These are phyloP conservation scores for Ramphastos sulfuratus DNA, from an alignment of 2,113 vertebrate genomes.

Conservation along the genomic window DNA sequence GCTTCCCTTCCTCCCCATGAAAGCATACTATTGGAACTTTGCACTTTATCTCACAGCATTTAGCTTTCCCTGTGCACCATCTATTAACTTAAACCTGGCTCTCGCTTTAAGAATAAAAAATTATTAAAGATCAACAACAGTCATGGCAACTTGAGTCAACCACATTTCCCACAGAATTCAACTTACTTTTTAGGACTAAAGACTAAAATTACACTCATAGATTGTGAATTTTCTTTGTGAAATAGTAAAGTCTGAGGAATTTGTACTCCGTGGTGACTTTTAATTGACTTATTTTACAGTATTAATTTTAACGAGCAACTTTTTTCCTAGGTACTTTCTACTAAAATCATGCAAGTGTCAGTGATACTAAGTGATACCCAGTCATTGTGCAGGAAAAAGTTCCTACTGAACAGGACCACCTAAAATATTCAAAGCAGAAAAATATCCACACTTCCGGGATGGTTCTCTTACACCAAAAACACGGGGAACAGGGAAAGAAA, in stretches of 20 bases:
- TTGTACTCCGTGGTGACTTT: not conserved
- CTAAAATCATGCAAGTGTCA: not conserved
- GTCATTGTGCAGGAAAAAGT: not conserved
- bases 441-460: not conserved
- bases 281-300: not conserved
- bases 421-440: not conserved
- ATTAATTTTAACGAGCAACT: not conserved
- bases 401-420: not conserved
- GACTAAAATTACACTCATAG: not conserved
- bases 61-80: not conserved
- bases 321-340: not conserved
- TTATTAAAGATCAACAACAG: not conserved
- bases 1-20: not conserved
- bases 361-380: not conserved
- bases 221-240: not conserved
- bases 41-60: not conserved
- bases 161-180: not conserved
- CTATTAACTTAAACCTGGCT: not conserved
- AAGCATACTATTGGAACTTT: not conserved
- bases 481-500: not conserved
- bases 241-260: not conserved
- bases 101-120: not conserved
- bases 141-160: not conserved
- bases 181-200: not conserved
- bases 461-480: not conserved